Conservation (phyloP, 2,888 invertebrate genomes). For the Tiliacea aurago region DNA sequence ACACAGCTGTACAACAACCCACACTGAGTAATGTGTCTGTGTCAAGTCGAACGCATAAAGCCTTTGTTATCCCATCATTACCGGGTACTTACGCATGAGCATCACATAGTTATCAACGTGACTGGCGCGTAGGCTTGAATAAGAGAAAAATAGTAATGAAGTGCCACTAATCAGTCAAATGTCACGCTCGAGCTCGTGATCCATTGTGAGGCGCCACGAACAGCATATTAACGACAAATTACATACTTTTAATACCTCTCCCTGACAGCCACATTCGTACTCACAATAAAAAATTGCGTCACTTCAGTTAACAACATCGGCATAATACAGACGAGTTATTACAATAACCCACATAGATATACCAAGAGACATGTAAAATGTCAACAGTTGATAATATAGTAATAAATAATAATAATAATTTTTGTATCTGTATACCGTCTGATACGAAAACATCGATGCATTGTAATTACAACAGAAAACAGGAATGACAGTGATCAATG, state of each 20-base stretch:
- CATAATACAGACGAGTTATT: conserved; percentile 59
- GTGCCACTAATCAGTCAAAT: conserved; percentile 55
- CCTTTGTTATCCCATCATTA: conserved; percentile 46
- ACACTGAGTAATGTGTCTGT: conserved; percentile 40
- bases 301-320: conserved; percentile 48
- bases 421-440: conserved; percentile 7
- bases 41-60: conserved; percentile 31
- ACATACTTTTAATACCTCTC: conserved; percentile 23
- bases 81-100: conserved; percentile 37
- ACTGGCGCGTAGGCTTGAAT: conserved; percentile 34
- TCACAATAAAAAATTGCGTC: conserved; percentile 50
- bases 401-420: too few relatives aligned
- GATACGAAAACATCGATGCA: conserved; percentile 51
- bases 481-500: conserved; percentile 34
- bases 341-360: conserved; percentile 69
- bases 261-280: conserved; percentile 18
- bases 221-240: conserved; percentile 50
- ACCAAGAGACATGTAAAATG: conserved; percentile 42
- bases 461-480: conserved; percentile 43
- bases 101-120: conserved; percentile 51
- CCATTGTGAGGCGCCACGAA: conserved; percentile 44
- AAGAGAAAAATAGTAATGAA: conserved; percentile 55
- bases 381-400: conserved; percentile 61
- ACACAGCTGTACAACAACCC: conserved; percentile 19
- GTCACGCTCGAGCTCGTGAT: conserved; percentile 47